A percentile compares a stretch with the other conserved stretches of the same genome.
These are phyloP conservation scores for Labeo calbasu DNA, from an alignment of 2,797 vertebrate species.

Conservation along the genomic window DNA sequence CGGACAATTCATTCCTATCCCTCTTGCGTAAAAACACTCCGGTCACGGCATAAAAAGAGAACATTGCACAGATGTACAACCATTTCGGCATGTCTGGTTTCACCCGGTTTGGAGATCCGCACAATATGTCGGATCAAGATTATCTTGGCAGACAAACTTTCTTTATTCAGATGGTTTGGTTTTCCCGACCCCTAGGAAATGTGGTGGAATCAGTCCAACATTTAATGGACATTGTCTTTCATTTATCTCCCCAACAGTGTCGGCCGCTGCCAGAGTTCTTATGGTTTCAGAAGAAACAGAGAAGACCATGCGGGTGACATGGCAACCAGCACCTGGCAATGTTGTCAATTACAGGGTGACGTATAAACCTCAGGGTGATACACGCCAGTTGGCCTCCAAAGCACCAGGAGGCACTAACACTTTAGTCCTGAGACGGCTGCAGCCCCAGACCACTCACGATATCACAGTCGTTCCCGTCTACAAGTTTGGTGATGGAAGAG, in stretches of 20 bases:
- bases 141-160: slow-evolving; percentile 31
- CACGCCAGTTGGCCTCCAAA: slow-evolving; percentile 88
- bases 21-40: slow-evolving; percentile 64
- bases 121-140: slow-evolving; percentile 43
- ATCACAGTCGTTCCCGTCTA: slow-evolving; percentile 91
- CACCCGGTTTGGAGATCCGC: slow-evolving; percentile 57
- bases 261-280: slow-evolving; percentile 81
- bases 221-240: slow-evolving; percentile 3
- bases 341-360: slow-evolving; percentile 91
- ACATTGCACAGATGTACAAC: slow-evolving; percentile 54
- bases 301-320: slow-evolving; percentile 88
- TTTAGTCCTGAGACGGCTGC: slow-evolving; percentile 86
- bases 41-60: slow-evolving; percentile 64
- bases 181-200: slow-evolving; percentile 29
- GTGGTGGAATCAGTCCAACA: not conserved
- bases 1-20: slow-evolving; percentile 68
- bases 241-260: slow-evolving; percentile 76
- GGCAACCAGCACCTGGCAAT: slow-evolving; percentile 91
- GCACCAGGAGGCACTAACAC: slow-evolving; percentile 81
- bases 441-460: slow-evolving; percentile 89
- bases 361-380: slow-evolving; percentile 85
- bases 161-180: slow-evolving; percentile 31
- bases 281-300: slow-evolving; percentile 92
- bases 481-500: slow-evolving; percentile 88
- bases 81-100: slow-evolving; percentile 66